These are phyloP conservation scores for Mormoops blainvillei DNA, from an alignment of 2,113 vertebrate species.

Conservation along the genomic window DNA sequence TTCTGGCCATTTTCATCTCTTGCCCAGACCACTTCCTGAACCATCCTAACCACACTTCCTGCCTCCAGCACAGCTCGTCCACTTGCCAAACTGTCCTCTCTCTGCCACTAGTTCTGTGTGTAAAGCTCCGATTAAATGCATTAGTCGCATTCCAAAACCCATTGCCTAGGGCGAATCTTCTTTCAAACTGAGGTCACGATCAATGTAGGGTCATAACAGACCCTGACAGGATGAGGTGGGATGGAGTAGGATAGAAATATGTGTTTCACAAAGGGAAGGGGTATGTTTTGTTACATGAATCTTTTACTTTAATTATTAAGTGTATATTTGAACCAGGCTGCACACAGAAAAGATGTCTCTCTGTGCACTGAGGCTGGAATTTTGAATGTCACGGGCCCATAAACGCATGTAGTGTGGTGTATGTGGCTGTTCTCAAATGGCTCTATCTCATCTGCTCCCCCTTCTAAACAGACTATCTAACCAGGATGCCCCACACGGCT, in stretches of 20 bases:
- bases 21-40: too few relatives aligned
- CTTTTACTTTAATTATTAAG: neutral
- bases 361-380: neutral
- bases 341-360: neutral
- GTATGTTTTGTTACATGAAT: neutral
- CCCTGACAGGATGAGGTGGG: too few relatives aligned
- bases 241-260: too few relatives aligned
- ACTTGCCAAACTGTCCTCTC: neutral
- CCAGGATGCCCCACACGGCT: rapidly evolving
- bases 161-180: too few relatives aligned
- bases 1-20: neutral
- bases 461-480: neutral
- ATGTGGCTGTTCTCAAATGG: rapidly evolving
- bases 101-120: neutral
- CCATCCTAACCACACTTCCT: neutral
- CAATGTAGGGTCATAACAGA: too few relatives aligned
- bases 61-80: neutral
- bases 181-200: too few relatives aligned
- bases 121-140: neutral
- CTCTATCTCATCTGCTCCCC: too few relatives aligned
- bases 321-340: neutral
- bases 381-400: too few relatives aligned
- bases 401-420: too few relatives aligned
- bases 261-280: neutral
- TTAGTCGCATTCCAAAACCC: too few relatives aligned